Evolutionary conservation across 2,888 invertebrate species (phyloP).

Genomic region (Lomographa bimaculata): DNA sequence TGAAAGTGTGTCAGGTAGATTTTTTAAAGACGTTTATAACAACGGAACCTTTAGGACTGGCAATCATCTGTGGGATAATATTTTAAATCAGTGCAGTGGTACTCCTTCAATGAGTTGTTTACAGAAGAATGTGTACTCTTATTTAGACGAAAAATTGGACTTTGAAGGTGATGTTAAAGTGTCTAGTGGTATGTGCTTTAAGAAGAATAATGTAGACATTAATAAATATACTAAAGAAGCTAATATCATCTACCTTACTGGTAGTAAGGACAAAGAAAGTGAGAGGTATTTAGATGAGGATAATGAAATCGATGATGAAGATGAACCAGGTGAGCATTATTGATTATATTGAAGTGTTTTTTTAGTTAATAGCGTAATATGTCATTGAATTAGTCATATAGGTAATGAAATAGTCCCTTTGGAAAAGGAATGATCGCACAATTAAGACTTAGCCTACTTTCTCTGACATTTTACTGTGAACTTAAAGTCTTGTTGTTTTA

Average conservation of each 20-base stretch:
- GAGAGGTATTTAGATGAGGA: conserved; percentile 60
- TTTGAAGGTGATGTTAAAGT: conserved; percentile 86
- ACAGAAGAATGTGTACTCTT: conserved; percentile 90
- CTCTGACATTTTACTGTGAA: no score
- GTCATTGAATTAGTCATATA: no score
- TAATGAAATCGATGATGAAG: conserved; percentile 64
- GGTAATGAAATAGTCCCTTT: no score
- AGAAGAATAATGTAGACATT: conserved; percentile 85
- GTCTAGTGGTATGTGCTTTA: conserved; percentile 85
- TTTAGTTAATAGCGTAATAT: no score
- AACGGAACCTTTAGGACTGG: conserved; percentile 82
- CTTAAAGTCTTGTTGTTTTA: no score
- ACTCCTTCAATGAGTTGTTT: conserved; percentile 88
- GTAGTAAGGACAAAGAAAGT: conserved; percentile 51
- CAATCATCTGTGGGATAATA: conserved; percentile 88
- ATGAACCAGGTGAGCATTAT: conserved; percentile 58
- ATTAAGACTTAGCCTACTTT: no score
- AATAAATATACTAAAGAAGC: conserved; percentile 80
- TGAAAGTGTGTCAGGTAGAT: conserved; percentile 62
- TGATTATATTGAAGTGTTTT: background rate
- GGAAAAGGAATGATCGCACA: no score
- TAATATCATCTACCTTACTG: conserved; percentile 74
- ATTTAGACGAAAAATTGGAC: conserved; percentile 86
- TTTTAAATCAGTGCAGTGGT: conserved; percentile 87
- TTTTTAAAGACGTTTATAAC: conserved; percentile 65